Evolutionary conservation across 2,888 invertebrate species (phyloP).

Genomic region (Lasioglossum lativentre): DNA sequence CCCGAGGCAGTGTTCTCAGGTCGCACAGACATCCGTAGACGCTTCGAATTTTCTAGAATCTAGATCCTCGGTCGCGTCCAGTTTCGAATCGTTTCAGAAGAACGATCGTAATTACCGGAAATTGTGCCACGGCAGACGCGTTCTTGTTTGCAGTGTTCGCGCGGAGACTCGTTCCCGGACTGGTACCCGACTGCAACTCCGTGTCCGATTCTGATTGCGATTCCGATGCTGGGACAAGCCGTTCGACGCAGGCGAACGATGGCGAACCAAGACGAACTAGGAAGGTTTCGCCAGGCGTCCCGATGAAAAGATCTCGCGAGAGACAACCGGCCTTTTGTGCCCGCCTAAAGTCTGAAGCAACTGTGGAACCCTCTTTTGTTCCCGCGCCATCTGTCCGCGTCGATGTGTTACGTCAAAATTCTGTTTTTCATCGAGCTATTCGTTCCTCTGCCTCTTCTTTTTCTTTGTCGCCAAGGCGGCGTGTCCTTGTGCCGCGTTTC

Average conservation of each 20-base stretch:
- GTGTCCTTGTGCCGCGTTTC: not conserved
- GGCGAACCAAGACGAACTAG: not conserved
- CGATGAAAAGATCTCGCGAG: conserved; percentile 32
- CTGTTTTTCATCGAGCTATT: conserved; percentile 25
- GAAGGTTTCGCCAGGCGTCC: conserved; percentile 2
- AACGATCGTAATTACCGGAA: not conserved
- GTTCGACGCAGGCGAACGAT: not conserved
- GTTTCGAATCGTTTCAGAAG: not conserved
- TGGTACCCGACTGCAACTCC: not conserved
- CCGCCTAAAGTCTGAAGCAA: conserved; percentile 26
- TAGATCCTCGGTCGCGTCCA: not conserved
- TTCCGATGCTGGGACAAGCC: not conserved
- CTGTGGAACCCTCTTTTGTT: conserved; percentile 55
- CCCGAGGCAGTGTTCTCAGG: not conserved
- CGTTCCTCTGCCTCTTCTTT: not conserved
- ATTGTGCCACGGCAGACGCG: not conserved
- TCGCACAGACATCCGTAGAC: not conserved
- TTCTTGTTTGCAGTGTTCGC: not conserved
- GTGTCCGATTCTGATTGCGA: not conserved
- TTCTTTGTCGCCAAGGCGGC: not conserved
- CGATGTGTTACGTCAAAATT: conserved; percentile 53
- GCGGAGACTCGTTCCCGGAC: conserved; percentile 7
- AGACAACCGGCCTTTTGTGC: not conserved
- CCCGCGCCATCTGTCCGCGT: conserved; percentile 57
- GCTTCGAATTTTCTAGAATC: not conserved